Conservation (phyloP, 2,888 invertebrate genomes). For the Perdita meconis region DNA sequence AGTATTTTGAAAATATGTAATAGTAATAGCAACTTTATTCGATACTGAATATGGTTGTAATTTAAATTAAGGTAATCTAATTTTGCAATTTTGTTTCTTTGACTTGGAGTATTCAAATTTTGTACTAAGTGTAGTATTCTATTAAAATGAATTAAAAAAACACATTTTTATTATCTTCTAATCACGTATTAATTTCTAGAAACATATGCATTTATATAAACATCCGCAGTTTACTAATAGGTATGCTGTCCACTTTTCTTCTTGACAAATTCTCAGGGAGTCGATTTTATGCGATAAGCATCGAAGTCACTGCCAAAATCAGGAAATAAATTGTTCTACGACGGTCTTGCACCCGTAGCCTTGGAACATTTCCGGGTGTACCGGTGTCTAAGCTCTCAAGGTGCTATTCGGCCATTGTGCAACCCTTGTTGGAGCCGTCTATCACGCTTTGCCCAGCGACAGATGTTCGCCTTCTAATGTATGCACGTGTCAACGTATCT, state of each 20-base stretch:
- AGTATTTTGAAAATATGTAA: no score
- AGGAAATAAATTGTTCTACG: constrained; percentile 52
- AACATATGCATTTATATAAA: no score
- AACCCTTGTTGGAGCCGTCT: constrained; percentile 69
- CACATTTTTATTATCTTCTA: no score
- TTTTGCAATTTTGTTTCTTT: no score
- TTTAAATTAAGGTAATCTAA: no score
- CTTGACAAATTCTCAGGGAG: neutral
- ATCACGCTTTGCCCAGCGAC: constrained; percentile 66
- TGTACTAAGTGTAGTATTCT: no score
- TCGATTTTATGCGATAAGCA: neutral
- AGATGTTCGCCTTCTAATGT: constrained; percentile 78
- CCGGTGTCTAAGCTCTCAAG: constrained; percentile 61
- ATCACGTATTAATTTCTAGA: no score
- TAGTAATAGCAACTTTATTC: no score
- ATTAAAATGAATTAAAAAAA: no score
- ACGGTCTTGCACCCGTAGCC: constrained; percentile 36
- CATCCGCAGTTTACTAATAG: no score
- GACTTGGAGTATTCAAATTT: no score
- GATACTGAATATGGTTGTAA: no score
- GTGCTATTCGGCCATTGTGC: constrained; percentile 69
- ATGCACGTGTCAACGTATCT: constrained; percentile 77
- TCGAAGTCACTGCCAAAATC: constrained; percentile 31
- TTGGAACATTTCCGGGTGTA: constrained; percentile 54
- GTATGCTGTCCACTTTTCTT: neutral